phyloP scores from a whole-genome alignment of 1,140 invertebrate genomes.

The Scaptomyza graminum region DNA sequence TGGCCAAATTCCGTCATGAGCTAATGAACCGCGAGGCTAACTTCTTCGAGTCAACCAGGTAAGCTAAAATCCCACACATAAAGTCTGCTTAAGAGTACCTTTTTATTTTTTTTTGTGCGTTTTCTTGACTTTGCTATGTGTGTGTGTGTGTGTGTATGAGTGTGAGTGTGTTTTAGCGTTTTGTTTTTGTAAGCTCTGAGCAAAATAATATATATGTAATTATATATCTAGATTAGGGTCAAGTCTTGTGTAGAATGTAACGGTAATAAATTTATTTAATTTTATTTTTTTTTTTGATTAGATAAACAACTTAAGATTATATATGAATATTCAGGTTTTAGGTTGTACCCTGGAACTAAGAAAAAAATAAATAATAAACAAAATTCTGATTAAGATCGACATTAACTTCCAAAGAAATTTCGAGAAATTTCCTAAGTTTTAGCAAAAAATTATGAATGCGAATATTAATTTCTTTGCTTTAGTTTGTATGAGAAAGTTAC shows the following conservation, averaged over 20 bases:
- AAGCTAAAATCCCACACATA: conserved; percentile 49
- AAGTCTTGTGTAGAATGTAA: background rate
- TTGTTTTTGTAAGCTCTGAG: conserved; percentile 1
- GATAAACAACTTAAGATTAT: too few species aligned
- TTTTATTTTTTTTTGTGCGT: too few species aligned
- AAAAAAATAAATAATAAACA: background rate
- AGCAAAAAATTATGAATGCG: background rate
- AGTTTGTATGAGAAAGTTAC: background rate
- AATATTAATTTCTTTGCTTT: background rate
- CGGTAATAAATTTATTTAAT: background rate
- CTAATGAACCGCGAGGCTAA: conserved; percentile 96
- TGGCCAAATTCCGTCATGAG: conserved; percentile 97
- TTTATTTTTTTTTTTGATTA: background rate
- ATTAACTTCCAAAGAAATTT: background rate
- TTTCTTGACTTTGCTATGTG: background rate
- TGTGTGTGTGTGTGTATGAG: too few species aligned
- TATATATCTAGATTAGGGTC: conserved; percentile 11
- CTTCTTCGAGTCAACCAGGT: conserved; percentile 95
- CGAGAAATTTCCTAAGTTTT: background rate
- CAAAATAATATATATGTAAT: background rate
- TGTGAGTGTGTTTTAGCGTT: background rate
- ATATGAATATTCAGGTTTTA: too few species aligned
- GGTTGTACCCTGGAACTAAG: too few species aligned
- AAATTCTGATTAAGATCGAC: background rate
- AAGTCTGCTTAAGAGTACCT: background rate